phyloP scores from a whole-genome alignment of 53 echinoderm and acorn worm species.

The Mesocentrotus franciscanus region DNA sequence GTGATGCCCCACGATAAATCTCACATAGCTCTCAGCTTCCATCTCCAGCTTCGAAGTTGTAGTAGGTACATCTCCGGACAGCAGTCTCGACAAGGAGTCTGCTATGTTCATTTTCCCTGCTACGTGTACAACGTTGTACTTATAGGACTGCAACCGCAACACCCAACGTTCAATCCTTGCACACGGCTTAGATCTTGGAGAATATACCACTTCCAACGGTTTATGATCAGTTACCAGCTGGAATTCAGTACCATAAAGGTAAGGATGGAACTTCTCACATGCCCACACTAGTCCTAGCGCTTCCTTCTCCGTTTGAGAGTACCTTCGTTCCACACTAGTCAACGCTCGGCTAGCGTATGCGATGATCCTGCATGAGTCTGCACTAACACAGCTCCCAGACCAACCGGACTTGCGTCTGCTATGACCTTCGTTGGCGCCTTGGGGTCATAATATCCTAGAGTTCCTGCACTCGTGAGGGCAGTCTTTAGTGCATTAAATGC shows the following conservation, averaged over 20 bases:
- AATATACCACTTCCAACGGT: constrained; percentile 72
- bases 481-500: constrained; percentile 73
- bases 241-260: too few species aligned
- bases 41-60: too few species aligned
- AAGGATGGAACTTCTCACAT: too few species aligned
- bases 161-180: neutral
- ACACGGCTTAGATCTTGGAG: constrained; percentile 28
- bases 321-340: constrained; percentile 35
- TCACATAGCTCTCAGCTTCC: neutral
- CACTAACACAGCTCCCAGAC: constrained; percentile 75
- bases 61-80: too few species aligned
- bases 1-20: too few species aligned
- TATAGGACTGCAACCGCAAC: neutral
- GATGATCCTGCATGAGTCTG: constrained; percentile 66
- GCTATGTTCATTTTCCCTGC: neutral
- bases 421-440: constrained; percentile 68
- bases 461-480: too few species aligned
- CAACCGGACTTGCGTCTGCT: constrained; percentile 78
- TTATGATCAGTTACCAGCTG: constrained; percentile 72
- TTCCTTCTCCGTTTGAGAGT: neutral
- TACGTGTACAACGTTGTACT: neutral
- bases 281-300: constrained; percentile 11
- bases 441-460: constrained; percentile 73
- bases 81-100: neutral
- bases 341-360: constrained; percentile 67